phyloP scores from a whole-genome alignment of 2,888 invertebrate genomes.

The Falcaria lacertinaria region DNA sequence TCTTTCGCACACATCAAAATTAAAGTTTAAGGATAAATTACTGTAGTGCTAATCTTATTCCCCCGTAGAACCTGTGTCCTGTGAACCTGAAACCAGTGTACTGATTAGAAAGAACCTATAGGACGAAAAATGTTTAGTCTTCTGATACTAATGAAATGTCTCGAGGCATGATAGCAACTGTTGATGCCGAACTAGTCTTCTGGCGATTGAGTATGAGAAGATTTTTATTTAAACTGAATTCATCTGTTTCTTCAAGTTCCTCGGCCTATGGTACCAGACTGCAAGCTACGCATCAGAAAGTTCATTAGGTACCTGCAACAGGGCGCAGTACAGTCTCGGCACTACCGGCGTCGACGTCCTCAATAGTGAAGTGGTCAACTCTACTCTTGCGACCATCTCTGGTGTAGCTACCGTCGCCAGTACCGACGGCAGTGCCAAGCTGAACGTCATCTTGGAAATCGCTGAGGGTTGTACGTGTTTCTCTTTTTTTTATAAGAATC shows the following conservation, averaged over 20 bases:
- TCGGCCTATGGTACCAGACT: constrained; percentile 57
- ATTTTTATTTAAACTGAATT: no score
- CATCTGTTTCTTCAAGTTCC: constrained; percentile 37
- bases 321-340: constrained; percentile 42
- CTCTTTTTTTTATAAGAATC: constrained; percentile 2
- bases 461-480: constrained; percentile 31
- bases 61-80: no score
- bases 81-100: no score
- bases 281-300: constrained; percentile 49
- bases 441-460: constrained; percentile 49
- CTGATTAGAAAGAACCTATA: no score
- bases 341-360: constrained; percentile 36
- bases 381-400: constrained; percentile 36
- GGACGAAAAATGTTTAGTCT: no score
- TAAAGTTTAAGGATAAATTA: no score
- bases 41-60: no score
- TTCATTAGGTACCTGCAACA: constrained; percentile 40
- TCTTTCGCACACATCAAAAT: no score
- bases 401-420: constrained; percentile 47
- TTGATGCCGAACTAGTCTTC: no score
- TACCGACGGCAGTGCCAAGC: constrained; percentile 40
- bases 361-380: constrained; percentile 59
- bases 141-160: no score
- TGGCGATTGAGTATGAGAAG: no score
- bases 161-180: no score